These are phyloP conservation scores for Poecile montanus DNA, from an alignment of 2,797 vertebrate genomes.

Conservation along the genomic window DNA sequence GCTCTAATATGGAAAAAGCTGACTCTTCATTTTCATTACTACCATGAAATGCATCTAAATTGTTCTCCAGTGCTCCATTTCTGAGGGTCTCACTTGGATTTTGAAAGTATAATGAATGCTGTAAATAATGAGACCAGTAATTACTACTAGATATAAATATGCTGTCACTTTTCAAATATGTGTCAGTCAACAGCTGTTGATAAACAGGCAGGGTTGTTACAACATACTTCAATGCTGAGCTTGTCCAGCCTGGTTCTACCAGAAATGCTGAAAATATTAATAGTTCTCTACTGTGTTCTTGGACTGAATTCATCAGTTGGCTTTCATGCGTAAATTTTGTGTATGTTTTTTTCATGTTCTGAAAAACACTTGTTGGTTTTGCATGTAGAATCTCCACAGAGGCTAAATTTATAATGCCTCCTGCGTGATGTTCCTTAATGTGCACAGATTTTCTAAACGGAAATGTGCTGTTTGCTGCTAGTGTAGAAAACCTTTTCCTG, in stretches of 20 bases:
- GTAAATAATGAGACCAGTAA: constrained; percentile 29
- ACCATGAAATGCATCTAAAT: background rate
- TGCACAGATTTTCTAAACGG: constrained; percentile 15
- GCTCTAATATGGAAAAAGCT: background rate
- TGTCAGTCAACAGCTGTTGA: background rate
- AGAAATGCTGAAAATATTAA: background rate
- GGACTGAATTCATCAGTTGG: background rate
- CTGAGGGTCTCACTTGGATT: background rate
- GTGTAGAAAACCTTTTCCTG: background rate
- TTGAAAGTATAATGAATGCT: background rate
- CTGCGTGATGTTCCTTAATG: background rate
- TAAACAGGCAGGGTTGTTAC: background rate
- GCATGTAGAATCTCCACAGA: background rate
- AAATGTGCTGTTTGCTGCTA: background rate
- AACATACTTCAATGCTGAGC: background rate
- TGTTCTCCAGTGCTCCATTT: background rate
- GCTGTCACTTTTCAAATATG: background rate
- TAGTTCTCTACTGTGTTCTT: background rate
- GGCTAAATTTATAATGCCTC: background rate
- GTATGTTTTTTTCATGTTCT: constrained; percentile 11
- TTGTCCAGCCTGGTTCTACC: constrained; percentile 29
- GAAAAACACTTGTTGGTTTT: constrained; percentile 3
- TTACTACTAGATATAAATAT: background rate
- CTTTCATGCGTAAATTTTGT: background rate
- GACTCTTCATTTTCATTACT: background rate